These are phyloP conservation scores for Gerris buenoi DNA, from an alignment of 1,140 invertebrate genomes.

Conservation along the genomic window DNA sequence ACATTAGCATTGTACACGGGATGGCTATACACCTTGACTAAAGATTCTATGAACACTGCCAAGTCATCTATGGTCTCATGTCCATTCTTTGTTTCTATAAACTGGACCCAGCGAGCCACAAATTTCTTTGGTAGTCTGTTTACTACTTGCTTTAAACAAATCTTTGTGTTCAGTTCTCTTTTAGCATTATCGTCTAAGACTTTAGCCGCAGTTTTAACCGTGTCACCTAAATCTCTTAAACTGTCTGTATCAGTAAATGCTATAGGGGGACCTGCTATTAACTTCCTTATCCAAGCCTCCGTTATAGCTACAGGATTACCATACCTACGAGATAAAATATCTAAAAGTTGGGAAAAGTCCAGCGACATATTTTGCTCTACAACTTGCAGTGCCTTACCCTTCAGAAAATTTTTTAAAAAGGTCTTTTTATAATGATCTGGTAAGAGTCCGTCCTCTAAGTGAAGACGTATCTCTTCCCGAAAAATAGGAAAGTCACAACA, in stretches of 20 bases:
- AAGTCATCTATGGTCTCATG: neutral
- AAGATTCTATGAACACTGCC: neutral
- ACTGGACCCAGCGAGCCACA: neutral
- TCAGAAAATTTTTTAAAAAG: neutral
- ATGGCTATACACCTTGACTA: neutral
- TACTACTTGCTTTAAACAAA: neutral
- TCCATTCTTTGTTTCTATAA: neutral
- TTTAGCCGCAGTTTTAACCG: neutral
- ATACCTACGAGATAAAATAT: neutral
- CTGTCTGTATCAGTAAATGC: neutral
- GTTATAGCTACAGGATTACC: neutral
- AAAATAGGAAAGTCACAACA: neutral
- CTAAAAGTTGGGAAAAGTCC: neutral
- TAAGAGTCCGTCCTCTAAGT: neutral
- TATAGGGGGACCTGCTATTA: neutral
- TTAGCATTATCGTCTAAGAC: neutral
- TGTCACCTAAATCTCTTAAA: neutral
- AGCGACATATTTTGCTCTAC: neutral
- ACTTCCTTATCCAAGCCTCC: neutral
- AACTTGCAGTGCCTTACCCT: neutral
- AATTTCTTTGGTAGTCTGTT: neutral
- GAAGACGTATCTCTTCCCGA: neutral
- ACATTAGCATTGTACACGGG: neutral
- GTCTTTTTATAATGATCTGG: neutral
- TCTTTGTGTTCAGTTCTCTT: neutral